A percentile compares a stretch with the other conserved stretches of the same genome.
These are phyloP conservation scores for Nerophis lumbriciformis DNA, from an alignment of 2,113 vertebrate species.

Conservation along the genomic window DNA sequence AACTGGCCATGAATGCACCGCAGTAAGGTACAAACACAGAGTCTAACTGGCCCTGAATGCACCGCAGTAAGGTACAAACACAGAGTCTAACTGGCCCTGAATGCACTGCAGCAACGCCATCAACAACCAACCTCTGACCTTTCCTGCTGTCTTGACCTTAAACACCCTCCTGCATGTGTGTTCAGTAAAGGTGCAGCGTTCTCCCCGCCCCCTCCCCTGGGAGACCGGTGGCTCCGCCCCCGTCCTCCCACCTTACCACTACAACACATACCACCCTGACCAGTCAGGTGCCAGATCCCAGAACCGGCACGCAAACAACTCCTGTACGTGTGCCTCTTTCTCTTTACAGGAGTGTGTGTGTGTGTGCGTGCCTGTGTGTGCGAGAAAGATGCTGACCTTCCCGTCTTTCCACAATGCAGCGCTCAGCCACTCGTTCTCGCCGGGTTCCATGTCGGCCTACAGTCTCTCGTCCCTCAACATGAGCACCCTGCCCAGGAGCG, in stretches of 20 bases:
- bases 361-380: neutral
- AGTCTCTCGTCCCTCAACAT: conserved; percentile 97
- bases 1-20: neutral
- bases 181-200: conserved; percentile 94
- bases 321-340: conserved; percentile 46
- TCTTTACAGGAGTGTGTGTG: conserved; percentile 2
- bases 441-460: conserved; percentile 96
- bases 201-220: conserved; percentile 83
- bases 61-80: conserved; percentile 78
- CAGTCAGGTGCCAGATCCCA: conserved; percentile 59
- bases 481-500: conserved; percentile 91
- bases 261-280: conserved; percentile 84
- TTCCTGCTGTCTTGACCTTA: conserved; percentile 41
- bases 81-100: neutral
- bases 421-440: conserved; percentile 93
- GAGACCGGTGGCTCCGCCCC: conserved; percentile 80
- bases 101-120: neutral
- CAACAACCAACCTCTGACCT: conserved; percentile 12
- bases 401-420: conserved; percentile 61
- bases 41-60: conserved; percentile 77
- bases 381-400: neutral
- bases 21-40: neutral
- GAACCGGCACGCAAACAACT: conserved; percentile 63
- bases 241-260: conserved; percentile 81
- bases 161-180: conserved; percentile 60